phyloP scores from a whole-genome alignment of 2,888 invertebrate genomes.

The Serrognathus titanus region DNA sequence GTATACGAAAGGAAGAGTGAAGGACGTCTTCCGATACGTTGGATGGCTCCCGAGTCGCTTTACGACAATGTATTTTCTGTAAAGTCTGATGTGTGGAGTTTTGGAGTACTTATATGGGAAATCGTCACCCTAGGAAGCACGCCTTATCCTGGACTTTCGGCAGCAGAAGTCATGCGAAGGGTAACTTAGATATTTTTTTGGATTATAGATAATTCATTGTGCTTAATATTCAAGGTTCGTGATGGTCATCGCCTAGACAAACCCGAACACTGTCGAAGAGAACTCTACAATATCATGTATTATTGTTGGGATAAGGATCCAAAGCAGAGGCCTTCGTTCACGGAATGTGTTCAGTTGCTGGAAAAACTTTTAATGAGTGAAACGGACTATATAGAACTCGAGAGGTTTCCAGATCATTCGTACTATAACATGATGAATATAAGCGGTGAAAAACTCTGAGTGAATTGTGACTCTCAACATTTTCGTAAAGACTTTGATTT shows the following conservation, averaged over 20 bases:
- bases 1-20: constrained; percentile 86
- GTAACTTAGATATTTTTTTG: constrained; percentile 50
- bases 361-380: constrained; percentile 84
- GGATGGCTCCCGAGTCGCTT: constrained; percentile 96
- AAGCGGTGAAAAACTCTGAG: constrained; percentile 74
- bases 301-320: constrained; percentile 92
- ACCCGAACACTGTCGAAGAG: constrained; percentile 89
- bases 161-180: constrained; percentile 86
- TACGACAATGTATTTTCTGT: constrained; percentile 92
- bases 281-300: constrained; percentile 92
- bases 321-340: constrained; percentile 78
- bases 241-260: constrained; percentile 89
- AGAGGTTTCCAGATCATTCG: constrained; percentile 88
- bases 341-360: constrained; percentile 74
- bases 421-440: constrained; percentile 84
- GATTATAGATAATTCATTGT: neutral
- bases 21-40: constrained; percentile 65
- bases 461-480: neutral
- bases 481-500: too few species aligned
- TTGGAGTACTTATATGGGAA: constrained; percentile 93
- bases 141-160: constrained; percentile 90
- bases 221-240: constrained; percentile 60
- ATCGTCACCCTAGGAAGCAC: constrained; percentile 93
- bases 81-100: constrained; percentile 95
- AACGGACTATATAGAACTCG: constrained; percentile 90